Conservation (phyloP, 2,113 vertebrate genomes). For the Dasyurus viverrinus region DNA sequence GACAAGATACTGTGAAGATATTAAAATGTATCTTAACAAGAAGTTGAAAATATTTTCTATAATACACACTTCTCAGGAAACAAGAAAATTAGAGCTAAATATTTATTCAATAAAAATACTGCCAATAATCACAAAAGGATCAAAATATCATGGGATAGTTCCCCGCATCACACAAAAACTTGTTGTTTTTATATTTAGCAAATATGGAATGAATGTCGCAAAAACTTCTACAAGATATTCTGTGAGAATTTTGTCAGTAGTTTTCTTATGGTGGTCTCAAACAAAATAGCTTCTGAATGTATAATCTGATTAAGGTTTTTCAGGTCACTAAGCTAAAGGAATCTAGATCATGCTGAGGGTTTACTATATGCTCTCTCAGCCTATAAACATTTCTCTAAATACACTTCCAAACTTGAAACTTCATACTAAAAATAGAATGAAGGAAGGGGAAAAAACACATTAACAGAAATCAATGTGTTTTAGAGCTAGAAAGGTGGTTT, state of each 20-base stretch:
- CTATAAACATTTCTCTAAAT: background rate
- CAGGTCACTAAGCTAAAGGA: constrained; percentile 74
- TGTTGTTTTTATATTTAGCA: background rate
- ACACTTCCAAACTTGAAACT: background rate
- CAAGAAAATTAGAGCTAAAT: background rate
- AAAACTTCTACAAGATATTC: background rate
- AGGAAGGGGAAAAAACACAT: background rate
- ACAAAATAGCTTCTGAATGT: constrained; percentile 69
- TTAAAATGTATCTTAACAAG: background rate
- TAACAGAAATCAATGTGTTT: background rate
- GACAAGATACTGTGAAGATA: background rate
- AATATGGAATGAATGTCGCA: background rate
- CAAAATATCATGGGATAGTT: background rate
- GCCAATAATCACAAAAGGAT: background rate
- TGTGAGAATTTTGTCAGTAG: constrained; percentile 32
- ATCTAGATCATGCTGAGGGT: constrained; percentile 66
- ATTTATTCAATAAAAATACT: background rate
- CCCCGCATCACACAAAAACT: background rate
- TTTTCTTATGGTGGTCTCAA: constrained; percentile 67
- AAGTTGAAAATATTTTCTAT: background rate
- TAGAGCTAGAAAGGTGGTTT: background rate
- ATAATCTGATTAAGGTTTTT: constrained; percentile 79
- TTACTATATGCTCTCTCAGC: background rate
- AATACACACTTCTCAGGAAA: background rate
- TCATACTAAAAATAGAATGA: background rate